A percentile compares a stretch with the other conserved stretches of the same genome.
These are phyloP conservation scores for Tethea ocularis DNA, from an alignment of 2,888 invertebrate genomes.

Conservation along the genomic window DNA sequence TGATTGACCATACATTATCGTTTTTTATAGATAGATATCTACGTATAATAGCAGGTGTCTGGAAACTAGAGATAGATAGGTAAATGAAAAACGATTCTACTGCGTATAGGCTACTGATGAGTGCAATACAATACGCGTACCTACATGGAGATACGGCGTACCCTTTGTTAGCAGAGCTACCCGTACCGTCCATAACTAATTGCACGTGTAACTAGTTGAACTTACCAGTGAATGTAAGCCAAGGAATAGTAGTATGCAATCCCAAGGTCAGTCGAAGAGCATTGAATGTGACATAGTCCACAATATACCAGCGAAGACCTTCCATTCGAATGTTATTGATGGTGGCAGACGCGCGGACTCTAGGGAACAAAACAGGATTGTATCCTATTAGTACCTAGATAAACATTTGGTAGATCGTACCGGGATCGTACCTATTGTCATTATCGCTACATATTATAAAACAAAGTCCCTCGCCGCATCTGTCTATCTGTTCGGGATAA, in stretches of 20 bases:
- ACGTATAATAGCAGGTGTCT: not conserved
- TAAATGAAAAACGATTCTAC: not conserved
- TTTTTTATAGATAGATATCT: not conserved
- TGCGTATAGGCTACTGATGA: too few species aligned
- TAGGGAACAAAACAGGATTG: slow-evolving; percentile 19
- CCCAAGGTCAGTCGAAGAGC: slow-evolving; percentile 46
- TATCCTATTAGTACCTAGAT: not conserved
- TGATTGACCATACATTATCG: too few species aligned
- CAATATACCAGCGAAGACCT: slow-evolving; percentile 56
- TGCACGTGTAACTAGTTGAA: too few species aligned
- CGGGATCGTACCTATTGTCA: too few species aligned
- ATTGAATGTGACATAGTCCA: slow-evolving; percentile 49
- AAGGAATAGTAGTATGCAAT: slow-evolving; percentile 47
- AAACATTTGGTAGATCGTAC: not conserved
- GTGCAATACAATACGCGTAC: too few species aligned
- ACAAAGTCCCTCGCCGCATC: too few species aligned
- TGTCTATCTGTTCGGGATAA: too few species aligned
- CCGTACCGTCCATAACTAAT: not conserved
- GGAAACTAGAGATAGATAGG: not conserved
- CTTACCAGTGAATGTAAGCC: slow-evolving; percentile 48
- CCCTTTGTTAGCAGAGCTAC: not conserved
- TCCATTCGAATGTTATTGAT: slow-evolving; percentile 41
- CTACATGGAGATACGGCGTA: not conserved
- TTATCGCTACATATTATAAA: too few species aligned
- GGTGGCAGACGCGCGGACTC: slow-evolving; percentile 31